These are phyloP conservation scores for Drosophila niveifrons DNA, from an alignment of 2,888 invertebrate genomes.

Conservation along the genomic window DNA sequence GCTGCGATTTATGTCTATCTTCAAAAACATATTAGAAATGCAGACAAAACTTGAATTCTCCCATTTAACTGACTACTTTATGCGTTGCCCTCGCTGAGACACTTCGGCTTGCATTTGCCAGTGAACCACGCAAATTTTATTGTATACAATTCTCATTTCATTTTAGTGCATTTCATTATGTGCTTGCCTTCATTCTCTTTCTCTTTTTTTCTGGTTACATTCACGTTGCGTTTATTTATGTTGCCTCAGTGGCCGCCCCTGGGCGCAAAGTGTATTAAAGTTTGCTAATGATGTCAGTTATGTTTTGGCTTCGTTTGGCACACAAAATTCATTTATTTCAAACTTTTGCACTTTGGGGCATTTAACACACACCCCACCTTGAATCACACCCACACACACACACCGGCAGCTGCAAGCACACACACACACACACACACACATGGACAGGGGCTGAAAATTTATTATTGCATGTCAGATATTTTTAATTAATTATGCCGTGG, in stretches of 20 bases:
- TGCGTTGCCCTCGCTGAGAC: conserved; percentile 3
- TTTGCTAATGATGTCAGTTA: conserved; percentile 80
- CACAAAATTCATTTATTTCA: conserved; percentile 71
- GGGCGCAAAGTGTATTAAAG: conserved; percentile 73
- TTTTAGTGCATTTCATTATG: conserved; percentile 40
- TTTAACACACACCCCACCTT: conserved; percentile 39
- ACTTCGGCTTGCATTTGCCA: conserved; percentile 31
- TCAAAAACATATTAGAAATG: not conserved
- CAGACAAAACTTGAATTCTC: not conserved
- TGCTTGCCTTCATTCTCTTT: conserved; percentile 26
- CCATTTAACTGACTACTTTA: not conserved
- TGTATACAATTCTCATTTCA: conserved; percentile 49
- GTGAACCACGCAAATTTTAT: conserved; percentile 47
- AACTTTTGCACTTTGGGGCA: conserved; percentile 71
- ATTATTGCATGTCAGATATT: conserved; percentile 76
- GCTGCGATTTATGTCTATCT: not conserved
- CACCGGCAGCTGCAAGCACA: conserved; percentile 1
- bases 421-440: conserved; percentile 21
- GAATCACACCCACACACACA: conserved; percentile 13
- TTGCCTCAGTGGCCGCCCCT: conserved; percentile 29
- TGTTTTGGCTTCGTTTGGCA: conserved; percentile 60
- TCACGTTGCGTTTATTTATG: conserved; percentile 49
- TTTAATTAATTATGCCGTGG: conserved; percentile 77
- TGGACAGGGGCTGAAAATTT: conserved; percentile 55
- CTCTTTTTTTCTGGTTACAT: conserved; percentile 24